Conservation (phyloP, 2,888 invertebrate genomes). For the Chrysolina oricalcia region DNA sequence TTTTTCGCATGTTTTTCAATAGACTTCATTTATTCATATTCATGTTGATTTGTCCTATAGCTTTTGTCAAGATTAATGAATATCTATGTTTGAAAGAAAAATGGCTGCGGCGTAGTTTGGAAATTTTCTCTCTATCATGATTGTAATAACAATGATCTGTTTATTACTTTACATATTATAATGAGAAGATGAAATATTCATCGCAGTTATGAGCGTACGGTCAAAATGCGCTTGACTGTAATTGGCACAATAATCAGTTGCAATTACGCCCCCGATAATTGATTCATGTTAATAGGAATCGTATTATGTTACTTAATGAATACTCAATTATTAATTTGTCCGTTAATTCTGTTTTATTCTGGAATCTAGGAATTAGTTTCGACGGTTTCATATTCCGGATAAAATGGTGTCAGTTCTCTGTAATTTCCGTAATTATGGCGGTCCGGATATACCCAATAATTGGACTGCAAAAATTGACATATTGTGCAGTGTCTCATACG, state of each 20-base stretch:
- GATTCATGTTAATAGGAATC: constrained; percentile 40
- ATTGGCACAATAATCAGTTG: constrained; percentile 32
- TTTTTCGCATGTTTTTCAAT: too few species aligned
- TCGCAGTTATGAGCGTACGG: constrained; percentile 4
- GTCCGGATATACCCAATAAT: constrained; percentile 1
- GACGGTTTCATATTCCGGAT: constrained; percentile 18
- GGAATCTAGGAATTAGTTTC: constrained; percentile 16
- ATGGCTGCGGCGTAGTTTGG: too few species aligned
- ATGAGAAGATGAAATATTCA: constrained; percentile 26
- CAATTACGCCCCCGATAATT: constrained; percentile 38
- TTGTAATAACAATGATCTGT: too few species aligned
- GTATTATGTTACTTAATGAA: constrained; percentile 40
- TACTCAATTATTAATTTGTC: constrained; percentile 40
- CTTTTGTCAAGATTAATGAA: too few species aligned
- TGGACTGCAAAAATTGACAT: constrained; percentile 5
- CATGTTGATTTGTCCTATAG: too few species aligned
- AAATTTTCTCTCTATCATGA: too few species aligned
- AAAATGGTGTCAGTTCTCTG: constrained; percentile 20
- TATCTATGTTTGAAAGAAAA: too few species aligned
- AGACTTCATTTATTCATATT: too few species aligned
- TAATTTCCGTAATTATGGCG: constrained; percentile 13
- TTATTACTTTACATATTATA: neutral
- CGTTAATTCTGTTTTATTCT: constrained; percentile 33
- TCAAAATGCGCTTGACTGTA: constrained; percentile 11
- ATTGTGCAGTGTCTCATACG: neutral